These are phyloP conservation scores for Micoletzkya japonica DNA, from an alignment of 2,888 invertebrate genomes.

Conservation along the genomic window DNA sequence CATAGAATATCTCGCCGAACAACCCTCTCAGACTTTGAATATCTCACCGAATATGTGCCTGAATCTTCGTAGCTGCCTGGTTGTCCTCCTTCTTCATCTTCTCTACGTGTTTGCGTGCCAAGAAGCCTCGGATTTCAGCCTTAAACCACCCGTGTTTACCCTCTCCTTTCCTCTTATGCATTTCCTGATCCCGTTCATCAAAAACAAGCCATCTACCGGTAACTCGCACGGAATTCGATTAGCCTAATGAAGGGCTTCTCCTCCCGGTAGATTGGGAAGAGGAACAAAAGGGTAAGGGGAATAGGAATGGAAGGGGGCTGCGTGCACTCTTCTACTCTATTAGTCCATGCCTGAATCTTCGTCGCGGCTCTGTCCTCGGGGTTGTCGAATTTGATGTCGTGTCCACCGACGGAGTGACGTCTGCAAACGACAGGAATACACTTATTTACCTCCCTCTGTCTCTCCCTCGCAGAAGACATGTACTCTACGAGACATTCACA, in stretches of 20 bases:
- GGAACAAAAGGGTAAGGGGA: not conserved
- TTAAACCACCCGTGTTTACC: constrained; percentile 24
- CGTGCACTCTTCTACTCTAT: too few relatives aligned
- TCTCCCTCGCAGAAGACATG: too few relatives aligned
- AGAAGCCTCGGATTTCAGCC: constrained; percentile 60
- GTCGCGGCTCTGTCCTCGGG: constrained; percentile 62
- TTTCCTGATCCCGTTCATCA: too few relatives aligned
- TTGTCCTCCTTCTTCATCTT: constrained; percentile 80
- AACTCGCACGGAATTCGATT: too few relatives aligned
- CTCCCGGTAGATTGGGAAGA: too few relatives aligned
- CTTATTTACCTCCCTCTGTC: too few relatives aligned
- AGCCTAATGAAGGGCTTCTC: too few relatives aligned
- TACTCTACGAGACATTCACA: too few relatives aligned
- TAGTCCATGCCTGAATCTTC: constrained; percentile 48
- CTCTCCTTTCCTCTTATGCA: too few relatives aligned
- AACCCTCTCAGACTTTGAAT: not conserved
- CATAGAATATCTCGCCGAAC: too few relatives aligned
- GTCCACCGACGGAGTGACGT: constrained; percentile 60
- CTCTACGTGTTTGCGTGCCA: constrained; percentile 58
- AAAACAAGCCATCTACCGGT: too few relatives aligned
- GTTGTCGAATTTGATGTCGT: constrained; percentile 46
- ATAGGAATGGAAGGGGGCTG: too few relatives aligned
- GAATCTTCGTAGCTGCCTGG: constrained; percentile 87
- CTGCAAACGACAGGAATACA: constrained; percentile 33
- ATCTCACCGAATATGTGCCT: constrained; percentile 80